These are phyloP conservation scores for Magallana gigas DNA, from an alignment of 1,140 invertebrate species.

Conservation along the genomic window DNA sequence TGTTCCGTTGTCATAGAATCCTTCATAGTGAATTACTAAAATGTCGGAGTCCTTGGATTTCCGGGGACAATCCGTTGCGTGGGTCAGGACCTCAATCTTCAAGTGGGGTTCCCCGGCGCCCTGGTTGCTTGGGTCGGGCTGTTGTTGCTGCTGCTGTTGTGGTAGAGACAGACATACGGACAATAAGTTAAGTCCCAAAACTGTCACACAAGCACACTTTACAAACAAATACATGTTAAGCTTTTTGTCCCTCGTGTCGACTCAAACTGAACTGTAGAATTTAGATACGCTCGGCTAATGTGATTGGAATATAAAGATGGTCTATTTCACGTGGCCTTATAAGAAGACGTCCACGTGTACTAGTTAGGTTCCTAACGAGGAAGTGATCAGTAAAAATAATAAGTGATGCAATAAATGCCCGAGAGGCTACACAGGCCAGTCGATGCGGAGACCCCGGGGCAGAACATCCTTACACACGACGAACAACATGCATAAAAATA, in stretches of 20 bases:
- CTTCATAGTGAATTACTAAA: constrained; percentile 53
- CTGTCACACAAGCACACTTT: neutral
- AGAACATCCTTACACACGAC: neutral
- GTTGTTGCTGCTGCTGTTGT: constrained; percentile 10
- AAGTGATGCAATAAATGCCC: neutral
- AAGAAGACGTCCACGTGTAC: constrained; percentile 25
- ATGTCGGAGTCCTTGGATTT: constrained; percentile 49
- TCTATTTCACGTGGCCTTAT: constrained; percentile 43
- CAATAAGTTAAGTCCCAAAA: constrained; percentile 1
- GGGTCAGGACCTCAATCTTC: constrained; percentile 2
- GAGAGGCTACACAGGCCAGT: neutral
- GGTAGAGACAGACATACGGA: neutral
- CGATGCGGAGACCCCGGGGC: neutral
- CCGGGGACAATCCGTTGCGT: constrained; percentile 43
- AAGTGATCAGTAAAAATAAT: neutral
- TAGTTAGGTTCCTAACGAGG: neutral
- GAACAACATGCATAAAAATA: neutral
- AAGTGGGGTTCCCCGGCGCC: neutral
- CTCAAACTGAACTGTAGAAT: neutral
- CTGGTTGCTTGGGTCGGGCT: too few species aligned
- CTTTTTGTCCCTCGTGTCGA: neutral
- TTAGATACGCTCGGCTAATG: neutral
- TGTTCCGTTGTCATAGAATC: constrained; percentile 53
- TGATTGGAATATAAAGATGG: constrained; percentile 30
- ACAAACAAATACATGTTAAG: neutral